Conservation (phyloP, 2,888 invertebrate species). For the Drosophila stalkeri region DNA sequence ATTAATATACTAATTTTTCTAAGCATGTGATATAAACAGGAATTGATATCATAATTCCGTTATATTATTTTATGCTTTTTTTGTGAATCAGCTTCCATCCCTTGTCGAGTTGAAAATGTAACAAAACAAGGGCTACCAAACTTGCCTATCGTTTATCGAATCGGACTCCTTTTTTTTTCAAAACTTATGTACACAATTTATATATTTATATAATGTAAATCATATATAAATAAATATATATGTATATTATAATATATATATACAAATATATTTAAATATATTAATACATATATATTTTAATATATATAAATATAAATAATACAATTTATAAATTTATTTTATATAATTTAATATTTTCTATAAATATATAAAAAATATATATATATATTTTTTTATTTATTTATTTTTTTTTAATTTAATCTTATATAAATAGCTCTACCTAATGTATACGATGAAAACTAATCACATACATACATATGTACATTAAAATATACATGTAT, state of each 20-base stretch:
- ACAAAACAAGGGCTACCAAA: not conserved
- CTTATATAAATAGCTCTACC: not conserved
- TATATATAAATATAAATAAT: not conserved
- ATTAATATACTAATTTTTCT: no score
- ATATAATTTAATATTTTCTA: not conserved
- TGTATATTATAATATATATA: not conserved
- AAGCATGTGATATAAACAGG: not conserved
- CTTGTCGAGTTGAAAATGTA: not conserved
- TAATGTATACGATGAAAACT: not conserved
- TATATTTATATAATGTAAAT: no score
- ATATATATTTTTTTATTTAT: no score
- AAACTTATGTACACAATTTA: not conserved
- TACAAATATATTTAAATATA: not conserved
- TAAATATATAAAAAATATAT: no score
- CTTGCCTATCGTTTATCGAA: constrained; percentile 2
- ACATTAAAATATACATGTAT: constrained; percentile 5
- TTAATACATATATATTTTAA: not conserved
- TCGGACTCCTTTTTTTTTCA: not conserved
- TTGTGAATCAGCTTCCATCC: constrained; percentile 4
- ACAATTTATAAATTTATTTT: no score
- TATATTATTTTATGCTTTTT: not conserved
- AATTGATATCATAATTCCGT: not conserved
- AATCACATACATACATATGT: not conserved
- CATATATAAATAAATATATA: not conserved
- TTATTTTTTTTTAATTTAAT: not conserved